These are phyloP conservation scores for Stramonita haemastoma DNA, from an alignment of 2,888 invertebrate species.

Conservation along the genomic window DNA sequence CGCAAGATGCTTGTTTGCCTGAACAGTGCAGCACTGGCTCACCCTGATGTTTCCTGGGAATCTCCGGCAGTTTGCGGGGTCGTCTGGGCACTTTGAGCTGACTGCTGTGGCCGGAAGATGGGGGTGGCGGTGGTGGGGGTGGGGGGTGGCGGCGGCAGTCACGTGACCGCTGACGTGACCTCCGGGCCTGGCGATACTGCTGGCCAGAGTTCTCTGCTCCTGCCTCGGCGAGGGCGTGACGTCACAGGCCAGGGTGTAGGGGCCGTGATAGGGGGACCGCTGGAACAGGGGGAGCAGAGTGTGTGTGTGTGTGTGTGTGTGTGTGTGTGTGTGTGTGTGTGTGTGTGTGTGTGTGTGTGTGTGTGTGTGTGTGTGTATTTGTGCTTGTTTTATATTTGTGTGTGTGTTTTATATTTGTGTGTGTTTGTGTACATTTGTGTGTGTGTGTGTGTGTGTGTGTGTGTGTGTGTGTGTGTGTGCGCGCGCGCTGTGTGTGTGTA, in stretches of 20 bases:
- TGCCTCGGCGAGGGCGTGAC: slow-evolving; percentile 46
- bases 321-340: background rate
- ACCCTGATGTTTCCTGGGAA: slow-evolving; percentile 41
- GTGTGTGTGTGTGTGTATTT: background rate
- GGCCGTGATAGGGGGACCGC: slow-evolving; percentile 28
- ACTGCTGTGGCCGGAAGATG: slow-evolving; percentile 34
- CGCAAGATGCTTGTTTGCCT: background rate
- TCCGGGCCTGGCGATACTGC: slow-evolving; percentile 49
- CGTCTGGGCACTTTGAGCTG: slow-evolving; percentile 51
- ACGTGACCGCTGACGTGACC: slow-evolving; percentile 52
- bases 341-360: background rate
- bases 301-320: background rate
- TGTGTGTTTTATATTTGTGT: background rate
- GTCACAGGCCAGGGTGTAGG: slow-evolving; percentile 43
- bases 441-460: background rate
- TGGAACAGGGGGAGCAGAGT: background rate
- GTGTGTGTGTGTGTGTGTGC: background rate
- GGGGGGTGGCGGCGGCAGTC: slow-evolving; percentile 48
- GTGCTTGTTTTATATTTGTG: background rate
- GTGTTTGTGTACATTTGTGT: background rate
- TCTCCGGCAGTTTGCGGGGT: slow-evolving; percentile 65
- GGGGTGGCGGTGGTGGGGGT: background rate
- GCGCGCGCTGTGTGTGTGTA: no score
- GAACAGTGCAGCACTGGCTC: background rate
- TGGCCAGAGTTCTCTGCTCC: slow-evolving; percentile 53